Base-by-base conservation (phyloP, 2,797 vertebrate species). In the Anguilla marmorata region DNA sequence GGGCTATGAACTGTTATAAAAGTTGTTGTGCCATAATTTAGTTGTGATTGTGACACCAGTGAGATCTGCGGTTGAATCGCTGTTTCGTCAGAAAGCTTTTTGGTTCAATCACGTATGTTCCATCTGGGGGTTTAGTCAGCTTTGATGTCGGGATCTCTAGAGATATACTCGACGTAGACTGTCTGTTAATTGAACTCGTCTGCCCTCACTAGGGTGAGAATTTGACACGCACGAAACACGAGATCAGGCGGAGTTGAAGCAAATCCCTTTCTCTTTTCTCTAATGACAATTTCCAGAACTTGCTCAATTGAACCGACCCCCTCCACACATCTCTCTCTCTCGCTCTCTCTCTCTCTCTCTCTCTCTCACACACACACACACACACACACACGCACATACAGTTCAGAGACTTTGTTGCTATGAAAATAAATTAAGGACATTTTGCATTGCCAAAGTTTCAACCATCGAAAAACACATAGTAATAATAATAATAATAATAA, bases 111-210 rank as follows among this genome's bases (percentile, higher is more conserved):
- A 95, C 94, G 94, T 95, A 95, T 92, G 93, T 93, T 94, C 91
- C 90, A 92, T 93, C 90, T 94, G 94, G 94, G 58, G 93, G 90
- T 94, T 95, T 93, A 93, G 93, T 94, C 89, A 88, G 52, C 95
- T 96, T 96, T 96, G 95, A 96, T 95, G 95, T 94, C 37, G 90
- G 90, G 93, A 93, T 95, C 94, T 94, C 95, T 89, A 93, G 93
- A 94, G 95, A 95, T 93, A 91, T 60, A 92, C 92, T 94, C 95
- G 94, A 93, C 95, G 94, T 92, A 93, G 93, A 93, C 93, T 91
- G 92, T 94, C 90, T 93, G 92, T 92, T 92, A 92, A 93, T 93
- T 94, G 93, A 33, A 85, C 84, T 94, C 94, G 90, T 92, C 94
- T 94, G 94, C 94, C 92, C 91, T 52, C 91, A 93, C 92, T 93